Percentiles rank a stretch among this genome's conserved stretches.
These are phyloP conservation scores for Chironomus striatipennis DNA, from an alignment of 1,140 invertebrate species.

Conservation along the genomic window DNA sequence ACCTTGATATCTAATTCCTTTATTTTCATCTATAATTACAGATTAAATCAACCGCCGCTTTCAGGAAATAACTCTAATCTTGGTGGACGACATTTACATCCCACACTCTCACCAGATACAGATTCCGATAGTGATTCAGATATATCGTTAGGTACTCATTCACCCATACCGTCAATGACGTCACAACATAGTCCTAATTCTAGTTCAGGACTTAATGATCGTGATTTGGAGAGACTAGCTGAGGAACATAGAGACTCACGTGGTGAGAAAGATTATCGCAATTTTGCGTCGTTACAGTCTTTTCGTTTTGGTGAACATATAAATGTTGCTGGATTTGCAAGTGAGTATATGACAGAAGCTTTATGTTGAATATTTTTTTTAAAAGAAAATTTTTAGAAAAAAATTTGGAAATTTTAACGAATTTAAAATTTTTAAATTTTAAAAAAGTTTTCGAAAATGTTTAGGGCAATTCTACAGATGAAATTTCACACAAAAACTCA, in stretches of 20 bases:
- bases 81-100: conserved; percentile 34
- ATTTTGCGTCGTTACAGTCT: conserved; percentile 33
- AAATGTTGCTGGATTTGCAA: conserved; percentile 29
- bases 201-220: conserved; percentile 38
- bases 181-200: conserved; percentile 40
- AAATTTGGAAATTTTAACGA: neutral
- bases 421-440: neutral
- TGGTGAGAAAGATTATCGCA: conserved; percentile 35
- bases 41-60: conserved; percentile 36
- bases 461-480: no score
- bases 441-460: no score
- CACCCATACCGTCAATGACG: conserved; percentile 42
- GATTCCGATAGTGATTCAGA: conserved; percentile 45
- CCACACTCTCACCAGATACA: conserved; percentile 36
- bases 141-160: conserved; percentile 46
- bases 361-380: no score
- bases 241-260: conserved; percentile 29
- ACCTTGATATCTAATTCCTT: conserved; percentile 2
- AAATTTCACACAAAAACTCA: no score
- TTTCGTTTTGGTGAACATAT: conserved; percentile 25
- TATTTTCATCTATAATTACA: conserved; percentile 27
- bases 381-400: no score
- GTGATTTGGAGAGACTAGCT: conserved; percentile 36
- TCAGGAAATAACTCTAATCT: conserved; percentile 33
- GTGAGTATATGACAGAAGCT: conserved; percentile 25